Evolutionary conservation across 2,797 vertebrate species (phyloP).

Genomic region (Petrocephalus sullivani): DNA sequence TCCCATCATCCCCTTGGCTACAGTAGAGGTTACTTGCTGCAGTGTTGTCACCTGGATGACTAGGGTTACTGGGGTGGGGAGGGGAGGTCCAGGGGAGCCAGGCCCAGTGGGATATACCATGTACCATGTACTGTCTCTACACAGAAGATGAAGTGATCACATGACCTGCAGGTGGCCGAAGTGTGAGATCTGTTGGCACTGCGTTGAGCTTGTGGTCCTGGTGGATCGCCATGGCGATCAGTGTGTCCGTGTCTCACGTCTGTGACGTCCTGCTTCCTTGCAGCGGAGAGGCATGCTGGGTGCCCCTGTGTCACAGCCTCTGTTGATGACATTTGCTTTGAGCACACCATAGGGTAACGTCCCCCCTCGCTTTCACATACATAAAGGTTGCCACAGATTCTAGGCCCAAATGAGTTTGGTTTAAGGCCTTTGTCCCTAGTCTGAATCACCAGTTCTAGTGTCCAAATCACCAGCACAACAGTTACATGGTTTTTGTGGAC

Average conservation of each 20-base stretch:
- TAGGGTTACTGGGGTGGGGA: neutral
- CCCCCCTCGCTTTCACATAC: neutral
- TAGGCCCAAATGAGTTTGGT: neutral
- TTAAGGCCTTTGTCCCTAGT: neutral
- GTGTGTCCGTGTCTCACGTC: neutral
- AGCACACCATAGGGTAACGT: constrained; percentile 87
- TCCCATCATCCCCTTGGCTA: neutral
- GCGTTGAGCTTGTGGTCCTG: neutral
- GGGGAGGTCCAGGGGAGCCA: neutral
- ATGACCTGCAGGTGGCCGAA: neutral
- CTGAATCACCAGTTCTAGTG: neutral
- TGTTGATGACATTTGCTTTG: constrained; percentile 95
- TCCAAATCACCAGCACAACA: neutral
- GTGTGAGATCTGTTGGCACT: neutral
- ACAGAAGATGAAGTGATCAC: neutral
- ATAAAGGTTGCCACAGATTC: neutral
- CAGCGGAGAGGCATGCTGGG: constrained; percentile 90
- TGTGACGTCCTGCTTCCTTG: constrained; percentile 32
- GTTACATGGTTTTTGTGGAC: constrained; percentile 18
- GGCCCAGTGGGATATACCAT: neutral
- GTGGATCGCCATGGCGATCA: neutral
- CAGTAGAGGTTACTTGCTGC: neutral
- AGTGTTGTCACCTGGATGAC: neutral
- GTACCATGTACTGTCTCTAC: neutral
- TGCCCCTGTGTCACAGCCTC: constrained; percentile 92